phyloP scores from a whole-genome alignment of 2,113 vertebrate genomes.

The Irena cyanogastra region DNA sequence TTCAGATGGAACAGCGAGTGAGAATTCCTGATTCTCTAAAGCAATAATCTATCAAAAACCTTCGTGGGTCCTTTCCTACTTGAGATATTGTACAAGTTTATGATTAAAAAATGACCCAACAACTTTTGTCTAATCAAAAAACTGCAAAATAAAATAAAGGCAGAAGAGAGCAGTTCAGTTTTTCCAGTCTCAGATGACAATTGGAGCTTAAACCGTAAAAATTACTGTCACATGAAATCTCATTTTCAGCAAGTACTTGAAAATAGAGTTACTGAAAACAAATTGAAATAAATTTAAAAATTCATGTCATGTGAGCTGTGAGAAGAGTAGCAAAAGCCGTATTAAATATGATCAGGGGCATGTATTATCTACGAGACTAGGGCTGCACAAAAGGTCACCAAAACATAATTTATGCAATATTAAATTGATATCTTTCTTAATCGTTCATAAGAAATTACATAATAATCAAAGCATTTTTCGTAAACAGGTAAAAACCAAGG shows the following conservation, averaged over 20 bases:
- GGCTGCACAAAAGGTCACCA: background rate
- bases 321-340: background rate
- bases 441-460: background rate
- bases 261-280: background rate
- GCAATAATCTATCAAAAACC: background rate
- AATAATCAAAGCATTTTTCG: background rate
- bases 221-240: background rate
- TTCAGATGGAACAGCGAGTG: background rate
- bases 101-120: background rate
- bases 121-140: background rate
- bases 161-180: background rate
- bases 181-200: background rate
- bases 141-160: background rate
- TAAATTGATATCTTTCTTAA: background rate
- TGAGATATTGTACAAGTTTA: background rate
- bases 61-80: background rate
- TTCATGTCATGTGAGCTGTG: background rate
- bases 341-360: background rate
- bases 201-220: background rate
- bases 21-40: background rate
- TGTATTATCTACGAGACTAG: background rate
- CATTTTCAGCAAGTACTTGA: background rate
- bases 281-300: background rate
- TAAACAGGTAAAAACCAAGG: background rate
- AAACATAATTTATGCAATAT: background rate